These are phyloP conservation scores for Drosophila micromelanica DNA, from an alignment of 1,140 invertebrate species.

Conservation along the genomic window DNA sequence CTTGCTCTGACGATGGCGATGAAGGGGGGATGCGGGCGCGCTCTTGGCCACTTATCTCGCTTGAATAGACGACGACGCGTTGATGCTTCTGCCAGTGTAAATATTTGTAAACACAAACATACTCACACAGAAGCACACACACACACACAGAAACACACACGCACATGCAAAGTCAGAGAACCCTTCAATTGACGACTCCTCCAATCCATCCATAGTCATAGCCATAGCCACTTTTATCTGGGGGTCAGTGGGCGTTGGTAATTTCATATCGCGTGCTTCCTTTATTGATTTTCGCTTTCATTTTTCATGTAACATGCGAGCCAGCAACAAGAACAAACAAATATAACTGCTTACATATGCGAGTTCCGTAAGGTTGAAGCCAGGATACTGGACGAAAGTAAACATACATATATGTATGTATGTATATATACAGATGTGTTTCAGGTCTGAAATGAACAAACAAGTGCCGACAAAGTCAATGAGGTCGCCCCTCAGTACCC, in stretches of 20 bases:
- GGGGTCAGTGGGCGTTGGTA: constrained; percentile 42
- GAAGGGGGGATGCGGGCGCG: background rate
- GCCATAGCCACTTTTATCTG: constrained; percentile 8
- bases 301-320: constrained; percentile 77
- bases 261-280: constrained; percentile 70
- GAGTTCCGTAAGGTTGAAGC: constrained; percentile 31
- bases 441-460: constrained; percentile 40
- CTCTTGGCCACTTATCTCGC: constrained; percentile 34
- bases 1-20: background rate
- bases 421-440: background rate
- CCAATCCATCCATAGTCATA: constrained; percentile 2
- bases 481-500: constrained; percentile 46
- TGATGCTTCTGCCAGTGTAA: constrained; percentile 40
- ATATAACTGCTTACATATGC: constrained; percentile 66
- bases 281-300: constrained; percentile 82
- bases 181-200: constrained; percentile 19
- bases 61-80: constrained; percentile 34
- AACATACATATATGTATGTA: constrained; percentile 29
- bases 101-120: constrained; percentile 40
- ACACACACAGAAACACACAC: background rate
- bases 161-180: background rate
- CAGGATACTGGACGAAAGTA: constrained; percentile 41
- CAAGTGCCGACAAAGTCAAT: constrained; percentile 76
- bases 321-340: constrained; percentile 41
- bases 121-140: background rate